Evolutionary conservation across 2,797 vertebrate species (phyloP), one percentile per base, ranked within the genome.

Genomic region (Kryptopterus vitreolus): DNA sequence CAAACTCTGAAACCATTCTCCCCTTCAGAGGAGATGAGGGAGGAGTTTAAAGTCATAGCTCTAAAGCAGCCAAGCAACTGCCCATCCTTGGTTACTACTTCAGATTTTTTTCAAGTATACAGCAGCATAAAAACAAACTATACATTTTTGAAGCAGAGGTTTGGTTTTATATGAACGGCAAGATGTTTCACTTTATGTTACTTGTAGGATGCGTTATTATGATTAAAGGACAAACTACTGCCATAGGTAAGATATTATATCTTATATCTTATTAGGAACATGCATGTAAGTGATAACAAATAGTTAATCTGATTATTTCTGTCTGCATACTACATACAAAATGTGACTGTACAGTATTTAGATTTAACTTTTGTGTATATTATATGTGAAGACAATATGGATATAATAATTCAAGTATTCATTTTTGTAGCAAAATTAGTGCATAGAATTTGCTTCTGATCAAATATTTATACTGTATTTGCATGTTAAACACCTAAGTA

Each of bases 201-300:
- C 78, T 80, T 43, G 9, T 80, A 0, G 70, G 33, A 43, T 74
- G 18, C 55, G 26, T 63, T 53, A 18, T 43, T 15, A 62, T 53
- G 22, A 65, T 29, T 73, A 74, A 52, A 31, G 69, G 29, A 20
- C 57, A 73, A 63, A 73, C 22, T 73, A 13, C 69, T 69, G n/a
- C 35, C 33, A 53, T 48, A 48, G 55, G 78, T 79, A 79, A 73
- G 78, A 52, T 52, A 15, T 1, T n/a, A 79, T 63, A n/a, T n/a
- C n/a, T n/a, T n/a, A n/a, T 26, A 6, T 16, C 38, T 68, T 13
- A 48, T 48, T 66, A 16, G 12, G n/a, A 48, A 26, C 24, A 68
- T 9, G 26, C 43, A 46, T 63, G 11, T 63, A 65, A 35, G 33
- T 24, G n/a, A 46, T 24, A 3, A 68, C 26, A 24, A 7, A 13